Evolutionary conservation across 2,113 vertebrate species (phyloP).

Genomic region (Falco punctatus): DNA sequence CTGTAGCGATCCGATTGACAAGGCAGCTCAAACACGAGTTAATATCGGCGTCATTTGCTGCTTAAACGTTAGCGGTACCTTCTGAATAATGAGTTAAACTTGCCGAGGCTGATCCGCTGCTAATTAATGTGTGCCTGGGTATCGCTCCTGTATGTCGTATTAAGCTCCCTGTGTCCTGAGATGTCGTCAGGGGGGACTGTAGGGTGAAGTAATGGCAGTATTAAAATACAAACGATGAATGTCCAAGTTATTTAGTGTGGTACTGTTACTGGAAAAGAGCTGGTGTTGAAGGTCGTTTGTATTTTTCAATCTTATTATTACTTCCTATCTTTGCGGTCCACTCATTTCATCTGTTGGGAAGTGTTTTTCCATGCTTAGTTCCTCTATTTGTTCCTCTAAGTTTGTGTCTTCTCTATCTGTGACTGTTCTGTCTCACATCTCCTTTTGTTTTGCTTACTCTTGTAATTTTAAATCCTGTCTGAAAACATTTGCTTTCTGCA

Average conservation of each 20-base stretch:
- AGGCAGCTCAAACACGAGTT: not conserved
- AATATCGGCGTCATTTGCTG: not conserved
- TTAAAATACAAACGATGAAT: not conserved
- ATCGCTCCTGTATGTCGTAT: not conserved
- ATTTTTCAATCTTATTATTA: not conserved
- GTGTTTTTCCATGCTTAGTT: not conserved
- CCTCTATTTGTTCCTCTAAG: not conserved
- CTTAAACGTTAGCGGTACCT: not conserved
- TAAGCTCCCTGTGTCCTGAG: not conserved
- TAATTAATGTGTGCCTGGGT: too few species aligned
- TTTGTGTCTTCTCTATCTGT: accelerated
- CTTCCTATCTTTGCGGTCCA: not conserved
- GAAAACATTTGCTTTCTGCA: not conserved
- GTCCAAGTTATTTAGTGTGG: not conserved
- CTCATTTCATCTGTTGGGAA: not conserved
- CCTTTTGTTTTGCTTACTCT: constrained; percentile 13
- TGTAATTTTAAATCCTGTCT: not conserved
- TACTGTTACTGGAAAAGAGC: not conserved
- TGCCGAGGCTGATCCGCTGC: not conserved
- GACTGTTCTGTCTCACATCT: not conserved
- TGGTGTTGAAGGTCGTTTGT: not conserved
- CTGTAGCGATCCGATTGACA: accelerated
- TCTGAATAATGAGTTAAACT: not conserved
- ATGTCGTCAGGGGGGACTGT: accelerated
- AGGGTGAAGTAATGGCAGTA: not conserved